These are phyloP conservation scores for Porites australiensis DNA, from an alignment of 64 coral and sea anemone species.

Conservation along the genomic window DNA sequence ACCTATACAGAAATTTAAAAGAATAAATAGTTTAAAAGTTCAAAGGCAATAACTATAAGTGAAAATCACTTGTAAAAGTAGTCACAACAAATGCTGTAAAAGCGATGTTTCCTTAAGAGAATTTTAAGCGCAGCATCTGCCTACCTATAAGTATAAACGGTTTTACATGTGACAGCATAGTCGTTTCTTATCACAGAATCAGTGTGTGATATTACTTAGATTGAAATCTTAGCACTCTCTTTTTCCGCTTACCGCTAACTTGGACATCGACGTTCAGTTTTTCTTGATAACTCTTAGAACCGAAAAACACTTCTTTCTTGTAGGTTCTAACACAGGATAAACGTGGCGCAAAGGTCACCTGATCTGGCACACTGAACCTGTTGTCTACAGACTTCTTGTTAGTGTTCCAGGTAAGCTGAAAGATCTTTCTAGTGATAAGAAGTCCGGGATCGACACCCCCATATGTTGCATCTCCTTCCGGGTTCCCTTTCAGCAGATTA, in stretches of 20 bases:
- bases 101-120: too few species aligned
- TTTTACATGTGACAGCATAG: too few species aligned
- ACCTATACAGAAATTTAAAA: background rate
- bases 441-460: slow-evolving; percentile 64
- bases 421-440: slow-evolving; percentile 37
- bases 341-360: slow-evolving; percentile 43
- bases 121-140: too few species aligned
- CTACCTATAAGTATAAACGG: too few species aligned
- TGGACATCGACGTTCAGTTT: slow-evolving; percentile 43
- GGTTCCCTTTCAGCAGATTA: slow-evolving; percentile 60
- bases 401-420: slow-evolving; percentile 29
- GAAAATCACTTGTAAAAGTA: background rate
- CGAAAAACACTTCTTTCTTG: slow-evolving; percentile 33
- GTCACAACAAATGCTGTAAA: background rate
- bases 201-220: background rate
- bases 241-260: slow-evolving; percentile 21
- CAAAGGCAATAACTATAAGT: background rate
- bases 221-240: too few species aligned
- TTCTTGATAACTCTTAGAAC: slow-evolving; percentile 38
- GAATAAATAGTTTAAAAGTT: background rate
- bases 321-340: slow-evolving; percentile 4
- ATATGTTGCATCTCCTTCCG: slow-evolving; percentile 35
- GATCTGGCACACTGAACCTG: slow-evolving; percentile 47
- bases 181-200: background rate
- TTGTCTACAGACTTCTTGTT: slow-evolving; percentile 27